phyloP scores from a whole-genome alignment of 2,113 vertebrate species.

The Oxyura jamaicensis region DNA sequence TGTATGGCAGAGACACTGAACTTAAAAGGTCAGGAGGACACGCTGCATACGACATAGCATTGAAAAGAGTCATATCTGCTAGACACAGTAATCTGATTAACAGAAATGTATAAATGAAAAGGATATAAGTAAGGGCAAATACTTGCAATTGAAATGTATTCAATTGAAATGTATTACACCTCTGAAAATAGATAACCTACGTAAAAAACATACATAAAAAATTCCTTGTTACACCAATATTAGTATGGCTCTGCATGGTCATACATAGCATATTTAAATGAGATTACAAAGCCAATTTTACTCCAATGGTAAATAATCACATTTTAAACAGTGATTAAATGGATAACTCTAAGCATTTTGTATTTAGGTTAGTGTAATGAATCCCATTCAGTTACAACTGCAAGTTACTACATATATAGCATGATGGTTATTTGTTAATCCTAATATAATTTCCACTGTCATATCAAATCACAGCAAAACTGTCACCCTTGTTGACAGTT shows the following conservation, averaged over 20 bases:
- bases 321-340: background rate
- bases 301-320: background rate
- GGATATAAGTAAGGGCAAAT: background rate
- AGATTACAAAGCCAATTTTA: background rate
- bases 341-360: background rate
- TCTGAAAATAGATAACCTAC: background rate
- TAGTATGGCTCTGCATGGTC: background rate
- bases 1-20: background rate
- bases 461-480: background rate
- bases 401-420: background rate
- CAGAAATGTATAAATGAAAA: background rate
- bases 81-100: background rate
- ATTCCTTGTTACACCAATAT: background rate
- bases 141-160: background rate
- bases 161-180: background rate
- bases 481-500: slow-evolving; percentile 35
- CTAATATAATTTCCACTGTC: background rate
- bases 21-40: background rate
- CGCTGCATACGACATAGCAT: background rate
- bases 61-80: background rate
- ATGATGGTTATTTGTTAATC: background rate
- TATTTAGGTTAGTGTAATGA: background rate
- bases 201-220: background rate
- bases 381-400: background rate
- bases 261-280: background rate